A percentile compares a stretch with the other conserved stretches of the same genome.
Conservation (phyloP, 2,888 invertebrate genomes). For the Craniophora ligustri region DNA sequence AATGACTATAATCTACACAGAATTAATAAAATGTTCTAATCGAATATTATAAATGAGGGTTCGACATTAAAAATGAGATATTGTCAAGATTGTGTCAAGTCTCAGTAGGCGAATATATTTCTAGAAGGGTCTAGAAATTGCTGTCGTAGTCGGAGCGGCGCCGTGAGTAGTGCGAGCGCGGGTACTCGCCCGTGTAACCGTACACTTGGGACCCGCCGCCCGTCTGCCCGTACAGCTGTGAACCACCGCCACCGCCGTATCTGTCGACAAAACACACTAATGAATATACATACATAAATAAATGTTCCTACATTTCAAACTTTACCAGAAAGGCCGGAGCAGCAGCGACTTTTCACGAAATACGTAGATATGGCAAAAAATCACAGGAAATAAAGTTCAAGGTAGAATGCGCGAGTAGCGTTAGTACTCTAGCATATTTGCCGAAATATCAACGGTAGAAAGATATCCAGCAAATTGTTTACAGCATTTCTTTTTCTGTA, state of each 20-base stretch:
- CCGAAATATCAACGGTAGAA: slow-evolving; percentile 28
- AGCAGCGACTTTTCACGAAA: slow-evolving; percentile 29
- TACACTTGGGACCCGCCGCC: slow-evolving; percentile 90
- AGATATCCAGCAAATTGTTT: slow-evolving; percentile 6
- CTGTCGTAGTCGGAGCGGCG: slow-evolving; percentile 94
- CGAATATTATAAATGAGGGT: slow-evolving; percentile 64
- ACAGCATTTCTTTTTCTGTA: no score
- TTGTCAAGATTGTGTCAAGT: slow-evolving; percentile 79
- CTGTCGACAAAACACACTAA: slow-evolving; percentile 59
- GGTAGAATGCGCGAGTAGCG: slow-evolving; percentile 25
- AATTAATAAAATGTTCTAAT: slow-evolving; percentile 63
- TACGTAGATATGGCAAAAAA: slow-evolving; percentile 16
- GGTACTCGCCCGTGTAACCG: slow-evolving; percentile 84
- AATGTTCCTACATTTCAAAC: slow-evolving; percentile 26
- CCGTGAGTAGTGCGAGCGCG: slow-evolving; percentile 88
- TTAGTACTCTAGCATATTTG: slow-evolving; percentile 39
- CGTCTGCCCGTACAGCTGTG: slow-evolving; percentile 91
- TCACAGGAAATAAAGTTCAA: slow-evolving; percentile 33
- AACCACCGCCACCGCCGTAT: slow-evolving; percentile 81
- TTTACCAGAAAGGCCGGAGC: slow-evolving; percentile 1
- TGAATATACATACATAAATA: slow-evolving; percentile 38
- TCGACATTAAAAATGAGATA: slow-evolving; percentile 80
- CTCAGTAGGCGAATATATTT: slow-evolving; percentile 59
- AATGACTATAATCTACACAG: slow-evolving; percentile 64
- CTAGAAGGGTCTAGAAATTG: slow-evolving; percentile 90